phyloP scores from a whole-genome alignment of 2,888 invertebrate genomes.

The Enchytraeus crypticus region DNA sequence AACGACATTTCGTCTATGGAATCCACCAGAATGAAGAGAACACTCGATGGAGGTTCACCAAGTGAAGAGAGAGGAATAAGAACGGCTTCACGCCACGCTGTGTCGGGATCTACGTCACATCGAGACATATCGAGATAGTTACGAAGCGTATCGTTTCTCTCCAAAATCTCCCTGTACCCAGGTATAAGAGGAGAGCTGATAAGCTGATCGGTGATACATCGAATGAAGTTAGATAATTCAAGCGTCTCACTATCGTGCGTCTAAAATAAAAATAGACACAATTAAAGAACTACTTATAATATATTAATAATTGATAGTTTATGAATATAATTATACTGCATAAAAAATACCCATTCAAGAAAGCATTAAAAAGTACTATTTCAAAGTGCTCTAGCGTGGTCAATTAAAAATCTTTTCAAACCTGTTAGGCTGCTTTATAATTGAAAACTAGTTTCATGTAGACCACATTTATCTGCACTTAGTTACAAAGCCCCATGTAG shows the following conservation, averaged over 20 bases:
- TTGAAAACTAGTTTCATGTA: too few species aligned
- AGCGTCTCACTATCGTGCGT: slow-evolving; percentile 56
- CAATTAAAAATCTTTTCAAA: too few species aligned
- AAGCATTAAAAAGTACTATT: too few species aligned
- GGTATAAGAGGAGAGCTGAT: slow-evolving; percentile 47
- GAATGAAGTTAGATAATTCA: slow-evolving; percentile 73
- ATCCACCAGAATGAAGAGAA: slow-evolving; percentile 76
- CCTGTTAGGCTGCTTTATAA: too few species aligned
- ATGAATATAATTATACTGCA: too few species aligned
- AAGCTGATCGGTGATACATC: slow-evolving; percentile 57
- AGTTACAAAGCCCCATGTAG: too few species aligned
- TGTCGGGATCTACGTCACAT: slow-evolving; percentile 76
- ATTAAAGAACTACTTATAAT: too few species aligned
- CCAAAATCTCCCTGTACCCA: slow-evolving; percentile 39
- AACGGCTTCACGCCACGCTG: slow-evolving; percentile 78
- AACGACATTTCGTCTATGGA: slow-evolving; percentile 93
- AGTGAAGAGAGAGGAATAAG: slow-evolving; percentile 77
- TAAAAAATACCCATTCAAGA: too few species aligned
- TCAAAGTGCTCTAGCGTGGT: too few species aligned
- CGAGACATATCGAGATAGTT: slow-evolving; percentile 69
- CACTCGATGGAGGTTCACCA: slow-evolving; percentile 64
- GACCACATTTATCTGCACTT: too few species aligned
- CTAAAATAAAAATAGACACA: too few species aligned
- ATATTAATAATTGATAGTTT: too few species aligned
- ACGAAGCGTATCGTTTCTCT: slow-evolving; percentile 74